Evolutionary conservation across 2,797 vertebrate species (phyloP).

Genomic region (Sphaeramia orbicularis): DNA sequence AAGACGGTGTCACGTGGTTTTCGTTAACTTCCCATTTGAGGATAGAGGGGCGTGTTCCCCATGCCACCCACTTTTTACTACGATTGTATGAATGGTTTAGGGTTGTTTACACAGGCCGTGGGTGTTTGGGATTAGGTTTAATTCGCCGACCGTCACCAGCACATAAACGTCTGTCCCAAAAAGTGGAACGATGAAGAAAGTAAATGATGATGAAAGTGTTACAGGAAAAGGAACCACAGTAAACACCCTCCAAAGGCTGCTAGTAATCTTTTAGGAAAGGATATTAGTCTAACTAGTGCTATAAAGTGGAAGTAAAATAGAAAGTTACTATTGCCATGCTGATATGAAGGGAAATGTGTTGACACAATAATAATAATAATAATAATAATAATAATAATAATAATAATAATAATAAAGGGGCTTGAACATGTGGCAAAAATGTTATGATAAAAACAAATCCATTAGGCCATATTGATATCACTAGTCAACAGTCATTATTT

Average conservation of each 20-base stretch:
- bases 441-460: too few relatives aligned
- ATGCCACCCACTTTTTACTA: constrained; percentile 78
- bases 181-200: constrained; percentile 1
- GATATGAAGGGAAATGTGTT: not conserved
- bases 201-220: not conserved
- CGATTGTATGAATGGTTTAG: constrained; percentile 68
- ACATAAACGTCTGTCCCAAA: not conserved
- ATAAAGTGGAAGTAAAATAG: too few relatives aligned
- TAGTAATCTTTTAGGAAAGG: not conserved
- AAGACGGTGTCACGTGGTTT: constrained; percentile 75
- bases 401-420: too few relatives aligned
- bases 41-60: constrained; percentile 70
- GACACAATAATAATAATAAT: too few relatives aligned
- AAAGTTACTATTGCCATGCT: too few relatives aligned
- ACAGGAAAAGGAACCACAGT: not conserved
- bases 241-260: not conserved
- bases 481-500: too few relatives aligned
- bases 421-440: too few relatives aligned
- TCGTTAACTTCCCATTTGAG: constrained; percentile 76
- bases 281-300: not conserved
- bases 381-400: too few relatives aligned
- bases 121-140: constrained; percentile 29
- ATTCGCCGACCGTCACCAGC: constrained; percentile 16
- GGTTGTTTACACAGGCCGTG: constrained; percentile 75
- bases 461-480: too few relatives aligned